Conservation (phyloP, 2,888 invertebrate species). For the Apeira syringaria region DNA sequence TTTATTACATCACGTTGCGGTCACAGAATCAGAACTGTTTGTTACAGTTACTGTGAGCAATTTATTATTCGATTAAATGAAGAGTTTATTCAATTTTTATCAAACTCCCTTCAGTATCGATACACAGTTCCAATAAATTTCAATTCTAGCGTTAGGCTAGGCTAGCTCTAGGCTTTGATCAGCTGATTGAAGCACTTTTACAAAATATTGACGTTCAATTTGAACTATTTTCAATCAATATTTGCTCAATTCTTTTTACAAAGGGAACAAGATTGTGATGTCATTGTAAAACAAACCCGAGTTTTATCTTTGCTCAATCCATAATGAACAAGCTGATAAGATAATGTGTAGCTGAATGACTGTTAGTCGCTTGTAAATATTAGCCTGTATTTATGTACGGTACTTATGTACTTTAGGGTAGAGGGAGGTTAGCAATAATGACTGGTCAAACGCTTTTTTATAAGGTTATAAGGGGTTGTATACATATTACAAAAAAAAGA, state of each 20-base stretch:
- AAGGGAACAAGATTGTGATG: background rate
- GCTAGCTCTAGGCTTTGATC: background rate
- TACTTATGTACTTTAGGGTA: constrained; percentile 60
- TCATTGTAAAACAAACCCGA: background rate
- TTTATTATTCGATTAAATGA: background rate
- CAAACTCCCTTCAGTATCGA: background rate
- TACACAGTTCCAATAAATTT: background rate
- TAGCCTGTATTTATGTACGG: constrained; percentile 73
- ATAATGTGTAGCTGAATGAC: constrained; percentile 37
- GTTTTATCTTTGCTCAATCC: constrained; percentile 22
- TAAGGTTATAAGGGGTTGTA: constrained; percentile 24
- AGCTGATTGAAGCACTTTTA: background rate
- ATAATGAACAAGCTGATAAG: constrained; percentile 17
- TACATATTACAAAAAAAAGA: constrained; percentile 18
- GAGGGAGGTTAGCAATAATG: constrained; percentile 78
- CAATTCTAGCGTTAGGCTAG: too few species aligned
- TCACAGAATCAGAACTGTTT: background rate
- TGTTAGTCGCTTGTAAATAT: constrained; percentile 78
- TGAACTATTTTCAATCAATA: too few species aligned
- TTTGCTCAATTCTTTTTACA: background rate
- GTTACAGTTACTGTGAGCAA: background rate
- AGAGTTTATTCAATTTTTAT: background rate
- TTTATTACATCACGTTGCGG: constrained; percentile 6
- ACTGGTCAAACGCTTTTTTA: constrained; percentile 70
- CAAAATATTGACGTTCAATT: too few species aligned